Base-by-base conservation (phyloP, 2,888 invertebrate species). In the Dryomyza anilis region DNA sequence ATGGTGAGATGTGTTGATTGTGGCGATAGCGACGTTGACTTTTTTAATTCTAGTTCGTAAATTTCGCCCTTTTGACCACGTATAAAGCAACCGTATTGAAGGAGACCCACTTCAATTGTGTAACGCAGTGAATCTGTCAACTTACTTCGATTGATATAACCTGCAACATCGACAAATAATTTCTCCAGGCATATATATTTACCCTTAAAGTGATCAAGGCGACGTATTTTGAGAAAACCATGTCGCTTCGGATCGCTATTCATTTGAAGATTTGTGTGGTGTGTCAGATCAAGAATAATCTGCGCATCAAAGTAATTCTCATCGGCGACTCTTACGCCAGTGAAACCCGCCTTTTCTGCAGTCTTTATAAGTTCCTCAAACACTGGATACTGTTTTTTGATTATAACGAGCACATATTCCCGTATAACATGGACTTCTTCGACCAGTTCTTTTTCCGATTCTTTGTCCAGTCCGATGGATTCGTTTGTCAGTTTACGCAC, bases 11-110 rank as follows among this genome's bases (percentile, higher is more conserved):
- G n/a, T n/a, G n/a, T n/a, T n/a, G n/a, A n/a, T n/a, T n/a, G n/a
- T n/a, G n/a, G n/a, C n/a, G n/a, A n/a, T n/a, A n/a, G n/a, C n/a
- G n/a, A n/a, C n/a, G n/a, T n/a, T n/a, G n/a, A n/a, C n/a, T n/a
- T n/a, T n/a, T 21, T n/a, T n/a, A 68, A 23, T 23, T 61, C 58
- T 8, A 70, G 39, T 64, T 69, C 67, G 59, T 70, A 70, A 50
- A 70, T 67, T 36, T 70, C 70, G 8, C 63, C 67, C 21, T 45
- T 52, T 5, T 64, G 69, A 14, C 70, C 69, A 43, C 70, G 67
- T 2, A 70, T 66, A 64, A 66, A 70, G 52, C 59, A 64, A 2
- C 67, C 67, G 23, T 16, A 52, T 0, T 19, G 21, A n/a, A 14
- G 6, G 12, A 70, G 33, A 14, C 69, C 67, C 8, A 52, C 36